Evolutionary conservation across 2,888 invertebrate genomes (phyloP), one percentile per base, ranked within the genome.

Genomic region (Drosophila acutilabella): DNA sequence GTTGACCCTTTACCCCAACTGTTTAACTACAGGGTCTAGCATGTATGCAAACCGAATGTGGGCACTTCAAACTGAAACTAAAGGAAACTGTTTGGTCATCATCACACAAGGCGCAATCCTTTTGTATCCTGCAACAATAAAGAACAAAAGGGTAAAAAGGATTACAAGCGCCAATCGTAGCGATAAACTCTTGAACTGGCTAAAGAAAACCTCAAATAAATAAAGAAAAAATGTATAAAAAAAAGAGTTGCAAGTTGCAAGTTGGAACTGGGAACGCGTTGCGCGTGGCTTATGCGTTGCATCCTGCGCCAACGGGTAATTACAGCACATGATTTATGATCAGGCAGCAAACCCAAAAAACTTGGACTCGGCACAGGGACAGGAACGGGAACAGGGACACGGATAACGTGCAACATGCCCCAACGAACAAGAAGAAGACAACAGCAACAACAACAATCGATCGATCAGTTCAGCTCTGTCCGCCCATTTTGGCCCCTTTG

Each of bases 281-380:
- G 71, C 86, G 88, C 74, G 88, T 88, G 82, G 88, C 88, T 84
- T 88, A 81, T 81, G 84, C 84, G 80, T 54, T 73, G 88, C 87
- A 83, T 83, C 83, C 83, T 87, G 83, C 88, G 91, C 91, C 92
- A 89, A 90, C 83, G 92, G 91, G 91, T 92, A 91, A 92, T 91
- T 91, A 91, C 91, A 85, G 88, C 85, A 80, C 88, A 90, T 91
- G 92, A 91, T 91, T 91, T 91, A 91, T 92, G 77, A 75, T 44
- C 59, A 71, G 89, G 62, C 81, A 78, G 61, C 71, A 69, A 60
- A 66, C 60, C 59, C 64, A 38, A 23, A n/a, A 38, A 30, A 44
- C 44, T 33, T 20, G 13, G 18, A 33, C 48, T 33, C 26, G 14
- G 14, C 4, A 11, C 26, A 23, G 13, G 30, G 30, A 30, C 2